Evolutionary conservation across 2,888 invertebrate species (phyloP).

Genomic region (Xestia sexstrigata): DNA sequence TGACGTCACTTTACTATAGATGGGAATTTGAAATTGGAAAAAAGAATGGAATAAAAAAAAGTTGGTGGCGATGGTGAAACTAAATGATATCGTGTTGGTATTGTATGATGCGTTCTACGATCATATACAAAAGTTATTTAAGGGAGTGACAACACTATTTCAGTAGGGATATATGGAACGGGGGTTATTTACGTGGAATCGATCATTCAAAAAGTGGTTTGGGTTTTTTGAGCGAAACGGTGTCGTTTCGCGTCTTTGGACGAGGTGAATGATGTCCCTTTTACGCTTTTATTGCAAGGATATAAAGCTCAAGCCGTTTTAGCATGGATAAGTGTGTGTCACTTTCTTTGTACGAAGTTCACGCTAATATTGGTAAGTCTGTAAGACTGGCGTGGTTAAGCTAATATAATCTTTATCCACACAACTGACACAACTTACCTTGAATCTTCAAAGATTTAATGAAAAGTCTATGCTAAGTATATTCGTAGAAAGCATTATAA

Average conservation of each 20-base stretch:
- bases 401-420: neutral
- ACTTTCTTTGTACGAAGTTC: neutral
- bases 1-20: conserved; percentile 50
- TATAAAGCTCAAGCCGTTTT: neutral
- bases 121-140: neutral
- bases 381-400: neutral
- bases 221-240: neutral
- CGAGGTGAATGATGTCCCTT: neutral
- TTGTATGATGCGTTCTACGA: conserved; percentile 25
- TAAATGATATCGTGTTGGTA: conserved; percentile 8
- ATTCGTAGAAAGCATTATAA: conserved; percentile 23
- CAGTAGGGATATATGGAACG: too few relatives aligned
- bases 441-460: neutral
- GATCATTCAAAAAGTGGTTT: neutral
- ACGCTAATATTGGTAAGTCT: neutral
- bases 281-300: neutral
- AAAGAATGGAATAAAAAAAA: conserved; percentile 3
- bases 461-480: neutral
- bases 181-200: neutral
- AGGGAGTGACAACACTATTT: neutral
- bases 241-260: neutral
- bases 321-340: neutral
- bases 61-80: conserved; percentile 1
- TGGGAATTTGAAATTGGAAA: conserved; percentile 25
- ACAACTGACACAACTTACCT: neutral